Evolutionary conservation across 2,888 invertebrate genomes (phyloP).

Genomic region (Pandemis cinnamomeana): DNA sequence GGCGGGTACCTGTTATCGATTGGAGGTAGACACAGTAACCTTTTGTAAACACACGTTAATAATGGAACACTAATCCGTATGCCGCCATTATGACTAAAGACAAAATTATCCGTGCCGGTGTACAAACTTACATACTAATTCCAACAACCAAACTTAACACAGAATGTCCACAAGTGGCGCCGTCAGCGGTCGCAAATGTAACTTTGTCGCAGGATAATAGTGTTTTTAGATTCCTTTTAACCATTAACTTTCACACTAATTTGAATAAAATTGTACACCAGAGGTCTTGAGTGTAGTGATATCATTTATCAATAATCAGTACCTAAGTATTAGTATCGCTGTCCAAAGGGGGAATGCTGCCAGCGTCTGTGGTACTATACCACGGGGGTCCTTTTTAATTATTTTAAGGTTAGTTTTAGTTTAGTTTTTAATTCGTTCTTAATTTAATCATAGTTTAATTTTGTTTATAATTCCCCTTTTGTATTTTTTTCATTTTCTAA

Average conservation of each 20-base stretch:
- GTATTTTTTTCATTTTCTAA: too few species aligned
- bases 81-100: background rate
- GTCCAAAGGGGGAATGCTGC: too few species aligned
- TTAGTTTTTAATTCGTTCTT: too few species aligned
- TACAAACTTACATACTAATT: background rate
- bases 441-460: too few species aligned
- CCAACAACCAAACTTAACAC: background rate
- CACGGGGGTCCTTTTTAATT: too few species aligned
- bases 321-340: background rate
- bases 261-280: slow-evolving; percentile 21
- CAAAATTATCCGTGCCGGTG: slow-evolving; percentile 2
- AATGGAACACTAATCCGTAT: slow-evolving; percentile 18
- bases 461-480: too few species aligned
- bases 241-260: slow-evolving; percentile 21
- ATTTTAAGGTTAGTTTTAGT: too few species aligned
- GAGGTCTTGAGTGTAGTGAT: slow-evolving; percentile 5
- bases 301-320: slow-evolving; percentile 9
- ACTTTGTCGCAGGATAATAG: slow-evolving; percentile 10
- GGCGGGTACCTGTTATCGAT: slow-evolving; percentile 6
- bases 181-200: background rate
- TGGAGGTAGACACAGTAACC: slow-evolving; percentile 18
- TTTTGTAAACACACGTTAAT: slow-evolving; percentile 18
- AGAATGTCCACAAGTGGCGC: background rate
- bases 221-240: slow-evolving; percentile 9
- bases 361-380: too few species aligned